phyloP scores from a whole-genome alignment of 2,797 vertebrate genomes.

The Silurus lanzhouensis region DNA sequence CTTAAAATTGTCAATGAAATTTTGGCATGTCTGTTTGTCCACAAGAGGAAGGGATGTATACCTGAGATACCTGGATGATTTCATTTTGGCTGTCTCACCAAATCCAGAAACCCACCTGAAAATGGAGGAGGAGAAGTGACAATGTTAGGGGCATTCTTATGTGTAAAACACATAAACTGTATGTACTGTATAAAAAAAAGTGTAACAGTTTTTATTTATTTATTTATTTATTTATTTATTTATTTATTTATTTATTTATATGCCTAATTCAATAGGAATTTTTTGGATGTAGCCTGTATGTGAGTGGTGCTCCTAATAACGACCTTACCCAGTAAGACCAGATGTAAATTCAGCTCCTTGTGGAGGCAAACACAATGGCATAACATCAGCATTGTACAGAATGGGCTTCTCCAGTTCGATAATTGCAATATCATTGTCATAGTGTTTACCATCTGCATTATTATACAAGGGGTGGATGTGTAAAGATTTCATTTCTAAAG shows the following conservation, averaged over 20 bases:
- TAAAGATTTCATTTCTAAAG: slow-evolving; percentile 40
- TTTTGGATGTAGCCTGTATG: not conserved
- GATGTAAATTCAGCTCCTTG: slow-evolving; percentile 24
- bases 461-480: slow-evolving; percentile 65
- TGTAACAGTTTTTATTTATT: not conserved
- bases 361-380: slow-evolving; percentile 71
- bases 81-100: not conserved
- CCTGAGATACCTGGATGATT: slow-evolving; percentile 46
- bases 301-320: not conserved
- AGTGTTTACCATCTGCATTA: not conserved
- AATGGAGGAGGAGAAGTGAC: not conserved
- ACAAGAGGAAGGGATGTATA: slow-evolving; percentile 63
- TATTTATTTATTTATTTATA: too few species aligned
- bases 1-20: not conserved
- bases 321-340: slow-evolving; percentile 60
- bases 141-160: not conserved
- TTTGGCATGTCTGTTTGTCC: slow-evolving; percentile 49
- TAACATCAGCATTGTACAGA: slow-evolving; percentile 61
- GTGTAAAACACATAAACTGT: not conserved
- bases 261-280: not conserved
- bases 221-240: too few species aligned
- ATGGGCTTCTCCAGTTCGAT: slow-evolving; percentile 62
- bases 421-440: slow-evolving; percentile 69
- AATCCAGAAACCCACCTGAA: slow-evolving; percentile 66
- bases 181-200: not conserved